Conservation (phyloP, 2,888 invertebrate species). For the Drosophila borborema region DNA sequence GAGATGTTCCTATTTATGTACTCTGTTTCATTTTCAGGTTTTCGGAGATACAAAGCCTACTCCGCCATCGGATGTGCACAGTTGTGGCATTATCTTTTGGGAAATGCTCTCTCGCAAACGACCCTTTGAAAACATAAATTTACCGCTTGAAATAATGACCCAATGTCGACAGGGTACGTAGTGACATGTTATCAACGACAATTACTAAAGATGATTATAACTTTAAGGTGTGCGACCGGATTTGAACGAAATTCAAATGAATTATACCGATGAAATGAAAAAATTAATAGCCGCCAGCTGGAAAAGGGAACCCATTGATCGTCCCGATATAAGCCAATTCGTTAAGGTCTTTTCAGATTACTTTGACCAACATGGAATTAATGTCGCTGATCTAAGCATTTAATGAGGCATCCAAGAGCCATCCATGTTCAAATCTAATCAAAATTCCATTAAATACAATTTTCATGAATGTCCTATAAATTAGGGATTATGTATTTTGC, state of each 20-base stretch:
- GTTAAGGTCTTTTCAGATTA: background rate
- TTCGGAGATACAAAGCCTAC: accelerated
- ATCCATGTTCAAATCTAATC: background rate
- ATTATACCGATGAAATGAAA: conserved; percentile 11
- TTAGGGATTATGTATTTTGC: conserved; percentile 59
- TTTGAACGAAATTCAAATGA: background rate
- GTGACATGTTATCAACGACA: background rate
- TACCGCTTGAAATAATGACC: accelerated
- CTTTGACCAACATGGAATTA: background rate
- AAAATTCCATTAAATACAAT: conserved; percentile 25
- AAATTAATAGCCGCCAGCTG: conserved; percentile 12
- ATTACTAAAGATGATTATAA: background rate
- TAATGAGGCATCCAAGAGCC: background rate
- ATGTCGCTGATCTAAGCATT: background rate
- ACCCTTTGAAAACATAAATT: background rate
- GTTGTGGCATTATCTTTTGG: conserved; percentile 30
- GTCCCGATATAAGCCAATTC: conserved; percentile 10
- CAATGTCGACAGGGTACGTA: background rate
- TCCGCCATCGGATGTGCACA: conserved; percentile 24
- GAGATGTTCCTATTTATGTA: background rate
- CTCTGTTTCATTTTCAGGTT: conserved; percentile 2
- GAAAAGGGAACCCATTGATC: background rate
- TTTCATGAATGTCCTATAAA: conserved; percentile 39
- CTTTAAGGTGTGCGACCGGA: conserved; percentile 12
- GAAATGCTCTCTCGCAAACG: conserved; percentile 35